A percentile compares a stretch with the other conserved stretches of the same genome.
These are phyloP conservation scores for Drosophila anceps DNA, from an alignment of 2,888 invertebrate species.

Conservation along the genomic window DNA sequence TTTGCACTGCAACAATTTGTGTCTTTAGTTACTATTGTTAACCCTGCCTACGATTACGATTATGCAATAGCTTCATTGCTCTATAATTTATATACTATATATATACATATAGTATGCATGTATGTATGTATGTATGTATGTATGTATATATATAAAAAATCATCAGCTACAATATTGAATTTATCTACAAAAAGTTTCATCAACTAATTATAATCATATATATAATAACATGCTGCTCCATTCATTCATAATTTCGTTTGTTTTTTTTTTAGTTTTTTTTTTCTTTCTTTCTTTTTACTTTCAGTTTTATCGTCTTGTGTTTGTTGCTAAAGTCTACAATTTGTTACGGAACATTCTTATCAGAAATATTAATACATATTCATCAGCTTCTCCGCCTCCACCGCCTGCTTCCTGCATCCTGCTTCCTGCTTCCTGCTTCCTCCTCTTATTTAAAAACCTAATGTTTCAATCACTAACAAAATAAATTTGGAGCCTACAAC, in stretches of 20 bases:
- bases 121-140: conserved; percentile 25
- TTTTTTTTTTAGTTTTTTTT: conserved; percentile 37
- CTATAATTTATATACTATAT: conserved; percentile 46
- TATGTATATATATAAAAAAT: conserved; percentile 68
- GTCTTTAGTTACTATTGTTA: conserved; percentile 75
- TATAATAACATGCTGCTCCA: conserved; percentile 51
- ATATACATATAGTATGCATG: neutral
- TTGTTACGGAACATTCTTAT: conserved; percentile 80
- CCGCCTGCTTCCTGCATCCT: fast-evolving
- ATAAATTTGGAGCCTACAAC: conserved; percentile 49
- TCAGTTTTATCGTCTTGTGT: conserved; percentile 79
- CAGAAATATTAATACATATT: conserved; percentile 62
- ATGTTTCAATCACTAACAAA: conserved; percentile 59
- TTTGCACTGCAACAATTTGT: conserved; percentile 79
- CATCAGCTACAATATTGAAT: conserved; percentile 77
- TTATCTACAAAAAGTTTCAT: conserved; percentile 72
- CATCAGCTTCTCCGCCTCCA: neutral
- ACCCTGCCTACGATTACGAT: conserved; percentile 65
- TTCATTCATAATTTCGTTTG: conserved; percentile 60
- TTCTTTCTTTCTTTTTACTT: conserved; percentile 64
- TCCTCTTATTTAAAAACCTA: conserved; percentile 30
- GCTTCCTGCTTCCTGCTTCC: neutral
- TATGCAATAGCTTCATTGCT: conserved; percentile 50
- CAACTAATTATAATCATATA: conserved; percentile 50
- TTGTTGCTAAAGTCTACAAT: conserved; percentile 80